Evolutionary conservation across 1,140 invertebrate genomes (phyloP).

Genomic region (Atopsyche davidsoni): DNA sequence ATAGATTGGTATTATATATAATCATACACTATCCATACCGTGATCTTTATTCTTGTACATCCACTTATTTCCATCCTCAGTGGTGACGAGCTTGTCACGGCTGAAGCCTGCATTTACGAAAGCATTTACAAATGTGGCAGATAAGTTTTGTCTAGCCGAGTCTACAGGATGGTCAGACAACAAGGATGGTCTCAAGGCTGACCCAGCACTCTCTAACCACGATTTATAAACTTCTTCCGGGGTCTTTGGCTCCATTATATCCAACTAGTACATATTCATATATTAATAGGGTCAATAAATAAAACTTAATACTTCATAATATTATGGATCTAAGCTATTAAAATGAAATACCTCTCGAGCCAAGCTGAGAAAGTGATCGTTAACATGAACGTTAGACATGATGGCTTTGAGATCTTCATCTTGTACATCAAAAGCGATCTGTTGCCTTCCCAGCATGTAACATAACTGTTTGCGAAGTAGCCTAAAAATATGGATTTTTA

Average conservation of each 20-base stretch:
- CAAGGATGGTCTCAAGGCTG: constrained; percentile 75
- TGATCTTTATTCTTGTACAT: constrained; percentile 99
- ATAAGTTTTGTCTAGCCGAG: constrained; percentile 93
- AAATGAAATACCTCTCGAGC: constrained; percentile 84
- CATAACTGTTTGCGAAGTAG: constrained; percentile 93
- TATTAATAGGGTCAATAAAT: too few species aligned
- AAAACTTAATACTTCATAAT: too few species aligned
- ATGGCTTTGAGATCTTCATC: constrained; percentile 92
- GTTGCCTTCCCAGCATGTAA: constrained; percentile 95
- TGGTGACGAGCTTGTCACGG: constrained; percentile 91
- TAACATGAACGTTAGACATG: constrained; percentile 94
- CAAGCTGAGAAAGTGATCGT: constrained; percentile 92
- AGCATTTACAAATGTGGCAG: constrained; percentile 98
- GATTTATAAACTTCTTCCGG: constrained; percentile 99
- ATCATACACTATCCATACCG: constrained; percentile 49
- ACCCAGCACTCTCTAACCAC: constrained; percentile 88
- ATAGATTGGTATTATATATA: not conserved
- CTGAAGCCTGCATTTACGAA: constrained; percentile 99
- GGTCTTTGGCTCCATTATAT: constrained; percentile 99
- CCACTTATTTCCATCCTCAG: constrained; percentile 98
- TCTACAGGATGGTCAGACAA: constrained; percentile 63
- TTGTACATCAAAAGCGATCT: constrained; percentile 68
- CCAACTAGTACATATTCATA: constrained; percentile 58
- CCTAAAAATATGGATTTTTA: constrained; percentile 50
- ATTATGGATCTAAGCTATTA: too few species aligned